Conservation (phyloP, 1,140 invertebrate genomes). For the Bombus sylvicola region DNA sequence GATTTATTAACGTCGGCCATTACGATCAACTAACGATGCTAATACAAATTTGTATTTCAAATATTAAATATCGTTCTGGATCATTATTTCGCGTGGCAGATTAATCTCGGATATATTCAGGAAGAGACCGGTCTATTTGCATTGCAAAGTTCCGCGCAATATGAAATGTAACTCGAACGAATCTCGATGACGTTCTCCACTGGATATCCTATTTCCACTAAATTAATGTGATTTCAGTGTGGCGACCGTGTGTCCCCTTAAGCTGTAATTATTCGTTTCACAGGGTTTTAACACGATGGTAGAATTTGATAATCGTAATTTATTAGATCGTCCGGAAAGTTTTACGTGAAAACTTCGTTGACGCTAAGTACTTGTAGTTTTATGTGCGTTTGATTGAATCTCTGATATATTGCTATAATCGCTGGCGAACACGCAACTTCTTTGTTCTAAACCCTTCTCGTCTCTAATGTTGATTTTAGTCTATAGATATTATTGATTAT, state of each 20-base stretch:
- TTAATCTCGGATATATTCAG: background rate
- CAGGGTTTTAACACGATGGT: background rate
- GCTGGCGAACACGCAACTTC: too few relatives aligned
- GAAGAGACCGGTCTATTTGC: slow-evolving; percentile 18
- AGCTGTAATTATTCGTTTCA: background rate
- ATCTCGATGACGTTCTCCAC: background rate
- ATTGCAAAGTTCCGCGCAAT: slow-evolving; percentile 19
- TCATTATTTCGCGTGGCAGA: slow-evolving; percentile 24
- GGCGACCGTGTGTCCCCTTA: background rate
- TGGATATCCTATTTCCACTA: slow-evolving; percentile 2
- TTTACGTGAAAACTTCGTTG: background rate
- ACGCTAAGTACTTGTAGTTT: background rate
- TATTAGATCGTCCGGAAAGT: background rate
- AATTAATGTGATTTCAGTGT: slow-evolving; percentile 12
- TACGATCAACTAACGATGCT: background rate
- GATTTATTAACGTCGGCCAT: slow-evolving; percentile 22
- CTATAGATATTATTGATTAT: background rate
- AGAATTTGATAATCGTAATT: background rate
- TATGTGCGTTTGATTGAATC: background rate
- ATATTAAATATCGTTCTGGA: slow-evolving; percentile 40
- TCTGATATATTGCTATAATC: background rate
- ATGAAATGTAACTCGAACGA: slow-evolving; percentile 28
- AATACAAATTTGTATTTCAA: slow-evolving; percentile 5
- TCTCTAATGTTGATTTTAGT: background rate
- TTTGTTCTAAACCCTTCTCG: background rate